Percentiles rank a stretch among this genome's conserved stretches.
phyloP scores from a whole-genome alignment of 2,113 vertebrate species.

The Macaca nemestrina region DNA sequence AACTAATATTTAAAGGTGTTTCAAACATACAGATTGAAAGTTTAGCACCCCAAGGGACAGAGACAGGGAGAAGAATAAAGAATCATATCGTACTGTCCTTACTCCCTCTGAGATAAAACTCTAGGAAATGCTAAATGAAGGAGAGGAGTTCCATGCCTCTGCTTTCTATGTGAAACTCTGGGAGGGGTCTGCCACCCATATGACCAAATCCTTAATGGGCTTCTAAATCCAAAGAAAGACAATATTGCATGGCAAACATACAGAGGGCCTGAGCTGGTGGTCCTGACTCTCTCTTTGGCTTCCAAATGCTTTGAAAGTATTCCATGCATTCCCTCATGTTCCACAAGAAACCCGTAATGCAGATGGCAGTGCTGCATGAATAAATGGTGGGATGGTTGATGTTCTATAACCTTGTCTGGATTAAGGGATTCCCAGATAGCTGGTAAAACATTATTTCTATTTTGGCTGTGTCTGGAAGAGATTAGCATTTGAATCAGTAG shows the following conservation, averaged over 20 bases:
- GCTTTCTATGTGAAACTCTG: background rate
- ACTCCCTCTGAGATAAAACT: too few relatives aligned
- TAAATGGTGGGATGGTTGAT: too few relatives aligned
- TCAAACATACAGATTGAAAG: background rate
- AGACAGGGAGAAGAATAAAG: background rate
- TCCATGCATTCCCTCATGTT: background rate
- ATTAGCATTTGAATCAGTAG: background rate
- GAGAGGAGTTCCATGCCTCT: too few relatives aligned
- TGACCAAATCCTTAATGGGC: too few relatives aligned
- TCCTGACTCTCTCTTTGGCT: too few relatives aligned
- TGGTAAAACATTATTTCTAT: background rate
- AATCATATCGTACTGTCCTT: too few relatives aligned
- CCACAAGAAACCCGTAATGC: background rate
- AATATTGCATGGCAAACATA: accelerated
- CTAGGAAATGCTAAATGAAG: background rate
- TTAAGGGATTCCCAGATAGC: background rate
- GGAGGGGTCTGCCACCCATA: background rate
- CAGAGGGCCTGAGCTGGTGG: too few relatives aligned
- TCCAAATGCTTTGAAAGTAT: background rate
- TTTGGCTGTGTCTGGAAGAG: background rate
- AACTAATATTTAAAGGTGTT: background rate
- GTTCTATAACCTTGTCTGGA: background rate
- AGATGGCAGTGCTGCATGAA: background rate
- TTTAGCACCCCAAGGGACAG: background rate
- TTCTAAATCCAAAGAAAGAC: background rate